Conservation (phyloP, 2,888 invertebrate species). For the Pycnomerus fuliginosus region DNA sequence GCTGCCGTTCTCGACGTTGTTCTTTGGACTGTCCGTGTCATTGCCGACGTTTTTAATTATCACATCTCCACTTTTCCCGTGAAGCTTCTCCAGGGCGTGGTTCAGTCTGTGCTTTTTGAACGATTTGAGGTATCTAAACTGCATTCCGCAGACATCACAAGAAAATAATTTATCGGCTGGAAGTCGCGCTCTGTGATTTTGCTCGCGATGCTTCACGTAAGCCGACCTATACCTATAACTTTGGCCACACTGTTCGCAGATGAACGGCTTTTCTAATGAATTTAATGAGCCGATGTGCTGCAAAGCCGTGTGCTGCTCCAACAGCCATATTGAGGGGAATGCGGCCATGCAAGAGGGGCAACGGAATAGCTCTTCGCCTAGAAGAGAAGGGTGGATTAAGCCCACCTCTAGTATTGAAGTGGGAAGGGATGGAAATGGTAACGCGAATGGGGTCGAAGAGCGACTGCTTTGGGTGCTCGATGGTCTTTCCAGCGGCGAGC, state of each 20-base stretch:
- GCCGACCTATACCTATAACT: constrained; percentile 85
- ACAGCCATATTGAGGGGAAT: constrained; percentile 83
- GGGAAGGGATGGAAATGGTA: constrained; percentile 56
- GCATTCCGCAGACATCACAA: constrained; percentile 91
- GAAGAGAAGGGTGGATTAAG: constrained; percentile 54
- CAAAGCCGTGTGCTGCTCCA: constrained; percentile 81
- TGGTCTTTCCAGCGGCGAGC: constrained; percentile 43
- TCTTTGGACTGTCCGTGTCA: constrained; percentile 13
- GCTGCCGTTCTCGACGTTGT: constrained; percentile 42
- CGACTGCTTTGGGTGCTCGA: constrained; percentile 53
- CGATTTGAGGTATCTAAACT: constrained; percentile 83
- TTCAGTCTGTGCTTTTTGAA: constrained; percentile 88
- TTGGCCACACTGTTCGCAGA: constrained; percentile 89
- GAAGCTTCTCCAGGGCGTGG: constrained; percentile 80
- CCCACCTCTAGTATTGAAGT: constrained; percentile 58
- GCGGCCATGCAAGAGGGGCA: constrained; percentile 84
- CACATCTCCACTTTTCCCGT: constrained; percentile 59
- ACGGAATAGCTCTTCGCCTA: constrained; percentile 49
- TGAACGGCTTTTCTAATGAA: constrained; percentile 81
- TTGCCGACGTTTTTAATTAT: constrained; percentile 23
- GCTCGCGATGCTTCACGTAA: constrained; percentile 81
- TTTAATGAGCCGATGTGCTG: constrained; percentile 67
- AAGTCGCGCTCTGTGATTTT: constrained; percentile 82
- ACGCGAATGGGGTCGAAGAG: constrained; percentile 59
- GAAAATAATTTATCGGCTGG: constrained; percentile 89